These are phyloP conservation scores for Oreohelix idahoensis DNA, from an alignment of 1,140 invertebrate genomes.

Conservation along the genomic window DNA sequence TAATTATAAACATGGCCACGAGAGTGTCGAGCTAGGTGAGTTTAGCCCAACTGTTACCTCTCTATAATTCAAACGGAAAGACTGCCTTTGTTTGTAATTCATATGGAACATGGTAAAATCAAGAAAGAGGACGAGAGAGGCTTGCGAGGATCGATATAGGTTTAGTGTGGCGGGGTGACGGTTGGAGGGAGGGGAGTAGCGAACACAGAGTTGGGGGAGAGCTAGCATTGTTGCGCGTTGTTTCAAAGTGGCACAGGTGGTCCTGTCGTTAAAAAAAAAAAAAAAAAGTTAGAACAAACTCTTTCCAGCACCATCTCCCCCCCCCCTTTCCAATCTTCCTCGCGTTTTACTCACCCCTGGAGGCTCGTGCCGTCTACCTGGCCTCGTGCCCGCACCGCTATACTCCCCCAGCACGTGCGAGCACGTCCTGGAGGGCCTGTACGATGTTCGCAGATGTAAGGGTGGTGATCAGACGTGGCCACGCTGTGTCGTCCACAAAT, in stretches of 20 bases:
- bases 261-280: background rate
- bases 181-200: background rate
- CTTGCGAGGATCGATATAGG: background rate
- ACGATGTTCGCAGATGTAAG: background rate
- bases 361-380: slow-evolving; percentile 5
- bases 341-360: background rate
- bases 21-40: background rate
- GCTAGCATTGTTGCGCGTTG: background rate
- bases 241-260: slow-evolving; percentile 25
- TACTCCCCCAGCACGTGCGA: slow-evolving; percentile 15
- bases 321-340: background rate
- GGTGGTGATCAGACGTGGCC: background rate
- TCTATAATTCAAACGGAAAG: background rate
- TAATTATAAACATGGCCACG: too few relatives aligned
- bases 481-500: background rate
- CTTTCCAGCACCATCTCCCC: background rate
- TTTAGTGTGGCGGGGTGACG: background rate
- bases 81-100: background rate
- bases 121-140: slow-evolving; percentile 11
- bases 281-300: background rate
- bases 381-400: slow-evolving; percentile 24
- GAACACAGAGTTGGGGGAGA: background rate
- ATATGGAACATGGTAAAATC: background rate
- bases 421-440: background rate
- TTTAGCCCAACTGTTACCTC: background rate